Percentiles rank a stretch among this genome's conserved stretches.
Evolutionary conservation across 2,113 vertebrate genomes (phyloP).

Genomic region (Cynoglossus semilaevis): DNA sequence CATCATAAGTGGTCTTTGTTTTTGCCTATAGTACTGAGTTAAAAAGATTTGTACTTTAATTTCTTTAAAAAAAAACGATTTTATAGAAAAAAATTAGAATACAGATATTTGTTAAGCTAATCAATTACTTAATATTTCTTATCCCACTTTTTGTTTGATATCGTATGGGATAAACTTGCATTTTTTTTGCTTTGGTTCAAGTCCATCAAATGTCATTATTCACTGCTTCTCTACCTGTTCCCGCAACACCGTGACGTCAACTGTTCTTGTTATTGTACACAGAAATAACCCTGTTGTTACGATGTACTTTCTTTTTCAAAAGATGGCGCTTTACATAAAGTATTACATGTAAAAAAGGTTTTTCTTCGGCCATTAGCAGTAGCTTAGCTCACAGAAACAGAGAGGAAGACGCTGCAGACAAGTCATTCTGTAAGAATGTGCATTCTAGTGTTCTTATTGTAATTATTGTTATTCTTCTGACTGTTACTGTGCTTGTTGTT

Average conservation of each 20-base stretch:
- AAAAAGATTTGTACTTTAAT: no score
- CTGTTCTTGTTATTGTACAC: constrained; percentile 41
- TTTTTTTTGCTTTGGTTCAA: constrained; percentile 57
- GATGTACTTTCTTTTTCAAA: constrained; percentile 19
- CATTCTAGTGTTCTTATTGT: constrained; percentile 54
- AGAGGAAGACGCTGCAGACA: constrained; percentile 47
- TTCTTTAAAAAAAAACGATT: no score
- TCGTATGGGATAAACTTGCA: constrained; percentile 16
- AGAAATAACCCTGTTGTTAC: constrained; percentile 52
- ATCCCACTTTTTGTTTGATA: no score
- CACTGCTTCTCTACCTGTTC: constrained; percentile 49
- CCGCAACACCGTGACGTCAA: no score
- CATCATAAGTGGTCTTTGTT: no score
- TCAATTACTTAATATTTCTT: no score
- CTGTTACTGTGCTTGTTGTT: constrained; percentile 56
- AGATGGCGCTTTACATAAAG: constrained; percentile 31
- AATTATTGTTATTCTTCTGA: constrained; percentile 28
- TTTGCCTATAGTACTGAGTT: no score
- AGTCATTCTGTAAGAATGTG: constrained; percentile 70
- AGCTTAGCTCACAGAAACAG: constrained; percentile 46
- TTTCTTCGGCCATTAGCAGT: constrained; percentile 28
- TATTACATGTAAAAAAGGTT: constrained; percentile 12
- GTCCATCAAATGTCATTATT: constrained; percentile 24
- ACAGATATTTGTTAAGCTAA: no score
- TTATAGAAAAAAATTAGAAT: no score